These are phyloP conservation scores for Pseudomugil tenellus DNA, from an alignment of 2,797 vertebrate genomes.

Conservation along the genomic window DNA sequence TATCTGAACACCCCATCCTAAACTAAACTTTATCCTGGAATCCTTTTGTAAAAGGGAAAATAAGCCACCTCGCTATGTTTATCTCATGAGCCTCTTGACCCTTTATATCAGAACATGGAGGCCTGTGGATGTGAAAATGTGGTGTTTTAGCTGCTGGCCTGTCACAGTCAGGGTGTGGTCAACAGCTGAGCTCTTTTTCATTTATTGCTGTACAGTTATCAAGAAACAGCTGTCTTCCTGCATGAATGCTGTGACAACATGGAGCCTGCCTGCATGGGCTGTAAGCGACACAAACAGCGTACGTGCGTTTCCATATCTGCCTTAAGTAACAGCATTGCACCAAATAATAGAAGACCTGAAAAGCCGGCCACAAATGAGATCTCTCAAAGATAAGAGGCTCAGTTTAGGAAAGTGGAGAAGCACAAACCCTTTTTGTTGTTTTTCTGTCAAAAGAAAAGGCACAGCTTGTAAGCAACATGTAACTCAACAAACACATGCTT, in stretches of 20 bases:
- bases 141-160: slow-evolving; percentile 11
- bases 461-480: neutral
- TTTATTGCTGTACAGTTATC: slow-evolving; percentile 23
- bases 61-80: neutral
- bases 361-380: slow-evolving; percentile 4
- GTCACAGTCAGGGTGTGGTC: slow-evolving; percentile 1
- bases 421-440: neutral
- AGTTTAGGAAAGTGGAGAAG: slow-evolving; percentile 4
- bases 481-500: neutral
- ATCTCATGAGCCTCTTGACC: slow-evolving; percentile 5
- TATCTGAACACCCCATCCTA: neutral
- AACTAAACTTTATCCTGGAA: neutral
- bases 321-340: neutral
- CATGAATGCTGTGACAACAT: neutral
- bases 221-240: slow-evolving; percentile 24
- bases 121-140: slow-evolving; percentile 8
- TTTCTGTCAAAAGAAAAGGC: neutral
- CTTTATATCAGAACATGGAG: neutral
- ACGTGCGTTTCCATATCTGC: neutral
- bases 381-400: slow-evolving; percentile 3
- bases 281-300: slow-evolving; percentile 3
- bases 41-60: neutral
- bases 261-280: neutral
- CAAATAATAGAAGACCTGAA: neutral
- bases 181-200: slow-evolving; percentile 12